Evolutionary conservation across 2,797 vertebrate genomes (phyloP).

Genomic region (Anguilla marmorata): DNA sequence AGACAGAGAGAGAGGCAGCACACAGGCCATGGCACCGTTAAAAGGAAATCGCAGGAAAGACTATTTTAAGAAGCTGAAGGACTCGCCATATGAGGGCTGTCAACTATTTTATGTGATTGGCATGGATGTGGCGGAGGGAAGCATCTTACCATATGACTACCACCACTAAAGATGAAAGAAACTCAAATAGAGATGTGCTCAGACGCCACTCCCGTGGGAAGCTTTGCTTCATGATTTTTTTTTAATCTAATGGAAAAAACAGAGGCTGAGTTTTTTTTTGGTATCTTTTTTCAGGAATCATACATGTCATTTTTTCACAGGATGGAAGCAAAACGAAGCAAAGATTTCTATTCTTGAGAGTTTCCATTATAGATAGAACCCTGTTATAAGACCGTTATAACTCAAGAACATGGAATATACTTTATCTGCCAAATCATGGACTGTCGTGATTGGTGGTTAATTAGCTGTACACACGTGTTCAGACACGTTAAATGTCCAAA

Average conservation of each 20-base stretch:
- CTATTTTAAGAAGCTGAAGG: conserved; percentile 48
- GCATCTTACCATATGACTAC: conserved; percentile 58
- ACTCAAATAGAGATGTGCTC: conserved; percentile 49
- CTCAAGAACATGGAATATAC: background rate
- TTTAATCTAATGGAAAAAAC: conserved; percentile 62
- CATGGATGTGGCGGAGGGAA: conserved; percentile 37
- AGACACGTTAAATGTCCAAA: background rate
- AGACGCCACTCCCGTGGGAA: conserved; percentile 57
- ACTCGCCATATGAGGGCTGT: conserved; percentile 34
- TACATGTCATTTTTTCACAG: conserved; percentile 45
- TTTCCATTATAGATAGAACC: conserved; percentile 33
- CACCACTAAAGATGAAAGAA: conserved; percentile 62
- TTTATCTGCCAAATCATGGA: conserved; percentile 9
- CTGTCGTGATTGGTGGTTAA: conserved; percentile 4
- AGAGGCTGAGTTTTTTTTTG: conserved; percentile 49
- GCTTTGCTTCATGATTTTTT: conserved; percentile 51
- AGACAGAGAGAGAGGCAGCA: conserved; percentile 28
- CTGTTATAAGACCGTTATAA: conserved; percentile 17
- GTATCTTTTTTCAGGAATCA: conserved; percentile 45
- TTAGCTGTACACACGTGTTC: conserved; percentile 23
- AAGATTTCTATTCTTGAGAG: conserved; percentile 37
- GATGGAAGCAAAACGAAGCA: conserved; percentile 36
- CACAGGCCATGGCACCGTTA: conserved; percentile 20
- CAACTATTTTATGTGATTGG: conserved; percentile 43
- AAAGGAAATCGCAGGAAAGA: conserved; percentile 27